Evolutionary conservation across 2,797 vertebrate species (phyloP).

Genomic region (Anabas testudineus): DNA sequence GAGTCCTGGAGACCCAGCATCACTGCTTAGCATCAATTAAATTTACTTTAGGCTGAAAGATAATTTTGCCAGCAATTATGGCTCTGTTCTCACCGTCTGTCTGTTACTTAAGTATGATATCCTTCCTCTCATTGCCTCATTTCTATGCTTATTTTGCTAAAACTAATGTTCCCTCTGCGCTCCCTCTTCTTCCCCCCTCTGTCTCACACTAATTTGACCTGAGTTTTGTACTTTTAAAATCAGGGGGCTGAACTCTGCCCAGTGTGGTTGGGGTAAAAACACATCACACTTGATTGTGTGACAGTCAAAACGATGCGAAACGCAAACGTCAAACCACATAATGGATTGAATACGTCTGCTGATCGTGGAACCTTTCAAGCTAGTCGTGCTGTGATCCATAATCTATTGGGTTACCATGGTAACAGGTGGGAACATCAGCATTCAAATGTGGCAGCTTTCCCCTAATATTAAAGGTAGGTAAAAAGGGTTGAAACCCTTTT

Average conservation of each 20-base stretch:
- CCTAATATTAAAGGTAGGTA: neutral
- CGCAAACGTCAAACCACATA: neutral
- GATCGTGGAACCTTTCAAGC: neutral
- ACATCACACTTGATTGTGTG: too few relatives aligned
- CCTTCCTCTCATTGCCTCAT: too few relatives aligned
- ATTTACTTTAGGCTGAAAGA: constrained; percentile 27
- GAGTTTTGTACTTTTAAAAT: neutral
- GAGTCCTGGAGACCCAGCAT: neutral
- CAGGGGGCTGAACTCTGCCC: neutral
- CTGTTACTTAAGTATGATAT: neutral
- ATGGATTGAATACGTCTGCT: neutral
- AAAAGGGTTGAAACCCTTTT: neutral
- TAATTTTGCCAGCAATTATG: constrained; percentile 20
- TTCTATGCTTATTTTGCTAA: too few relatives aligned
- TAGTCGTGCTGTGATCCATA: neutral
- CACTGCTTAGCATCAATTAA: constrained; percentile 49
- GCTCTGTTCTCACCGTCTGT: constrained; percentile 6
- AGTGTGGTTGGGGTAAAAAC: neutral
- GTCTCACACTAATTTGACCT: neutral
- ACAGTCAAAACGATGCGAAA: neutral
- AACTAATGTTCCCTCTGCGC: too few relatives aligned
- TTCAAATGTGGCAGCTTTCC: neutral
- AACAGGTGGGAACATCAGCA: neutral
- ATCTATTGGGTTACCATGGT: neutral
- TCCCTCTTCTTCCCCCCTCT: too few relatives aligned